Base-by-base conservation (phyloP, 2,888 invertebrate species). In the Hoplodrina blanda region DNA sequence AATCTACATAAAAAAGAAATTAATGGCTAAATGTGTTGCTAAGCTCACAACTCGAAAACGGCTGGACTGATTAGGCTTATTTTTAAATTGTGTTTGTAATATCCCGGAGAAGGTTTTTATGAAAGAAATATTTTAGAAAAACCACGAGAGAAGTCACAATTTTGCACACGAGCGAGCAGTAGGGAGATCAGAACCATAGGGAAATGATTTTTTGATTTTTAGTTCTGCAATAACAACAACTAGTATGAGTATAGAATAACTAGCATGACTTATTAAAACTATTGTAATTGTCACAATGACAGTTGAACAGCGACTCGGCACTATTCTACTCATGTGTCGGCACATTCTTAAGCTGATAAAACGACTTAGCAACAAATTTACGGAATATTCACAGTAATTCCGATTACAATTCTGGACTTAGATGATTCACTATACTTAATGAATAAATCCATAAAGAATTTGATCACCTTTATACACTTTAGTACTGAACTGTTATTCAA, bases 381-480 rank as follows among this genome's bases (percentile, higher is more conserved):
- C 55, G 4, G 17, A n/a, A 41, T 10, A 30, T 20, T 5, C 11
- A 19, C 2, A 37, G 5, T 46, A 46, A 60, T 25, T 37, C 15
- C 1, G 1, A 46, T 6, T 25, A 2, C 25, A 25, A 25, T 25
- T 25, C 2, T 25, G 25, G 5, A 37, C 19, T 19, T 25, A 37
- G 13, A 44, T 62, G 2, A 44, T 41, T 52, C 62, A 49, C 13
- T n/a, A 33, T 52, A 7, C 52, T 20, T 13, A n/a, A 4, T 33
- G 17, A 69, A n/a, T 44, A 66, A 50, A 44, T 37, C 4, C 6
- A 19, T 57, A 10, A 69, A 33, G 19, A 33, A 53, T 68, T 44
- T 37, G 17, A 60, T 57, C n/a, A 25, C 20, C 37, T 41, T 33
- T 11, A 1, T 33, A 13, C 6, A 11, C 20, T 44, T 49, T 25